Conservation (phyloP, 2,797 vertebrate species). For the Gephyroberyx darwinii region DNA sequence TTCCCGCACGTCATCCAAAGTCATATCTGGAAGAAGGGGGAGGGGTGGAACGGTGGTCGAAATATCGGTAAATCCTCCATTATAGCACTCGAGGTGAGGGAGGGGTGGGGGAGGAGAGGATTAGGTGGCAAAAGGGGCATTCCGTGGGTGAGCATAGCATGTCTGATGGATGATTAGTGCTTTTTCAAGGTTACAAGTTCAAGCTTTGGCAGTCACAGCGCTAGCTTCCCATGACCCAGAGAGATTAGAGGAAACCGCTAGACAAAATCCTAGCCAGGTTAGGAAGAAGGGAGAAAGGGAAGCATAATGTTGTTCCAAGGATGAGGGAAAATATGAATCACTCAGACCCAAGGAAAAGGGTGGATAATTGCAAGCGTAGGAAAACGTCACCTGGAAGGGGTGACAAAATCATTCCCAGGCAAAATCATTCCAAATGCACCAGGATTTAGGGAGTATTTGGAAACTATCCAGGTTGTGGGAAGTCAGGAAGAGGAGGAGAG, state of each 20-base stretch:
- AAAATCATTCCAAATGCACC: not conserved
- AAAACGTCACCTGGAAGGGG: conserved; percentile 23
- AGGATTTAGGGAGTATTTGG: conserved; percentile 9
- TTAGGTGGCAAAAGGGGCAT: conserved; percentile 38
- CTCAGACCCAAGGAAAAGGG: conserved; percentile 34
- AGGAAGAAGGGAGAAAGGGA: conserved; percentile 37
- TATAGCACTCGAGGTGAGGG: conserved; percentile 54
- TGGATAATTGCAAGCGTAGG: conserved; percentile 32
- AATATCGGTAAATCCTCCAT: conserved; percentile 82
- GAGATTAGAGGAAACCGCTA: conserved; percentile 44
- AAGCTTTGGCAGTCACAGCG: conserved; percentile 33
- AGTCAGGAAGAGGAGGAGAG: conserved; percentile 9
- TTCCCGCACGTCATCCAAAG: conserved; percentile 97
- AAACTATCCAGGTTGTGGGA: conserved; percentile 23
- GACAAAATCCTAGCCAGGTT: conserved; percentile 42
- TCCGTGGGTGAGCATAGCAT: conserved; percentile 8
- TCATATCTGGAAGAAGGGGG: conserved; percentile 96
- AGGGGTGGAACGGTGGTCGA: conserved; percentile 65
- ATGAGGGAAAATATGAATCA: conserved; percentile 31
- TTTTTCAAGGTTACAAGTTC: conserved; percentile 20
- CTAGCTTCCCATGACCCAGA: conserved; percentile 46
- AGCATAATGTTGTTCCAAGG: conserved; percentile 40
- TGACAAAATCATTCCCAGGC: conserved; percentile 21
- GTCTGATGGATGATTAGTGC: conserved; percentile 19
- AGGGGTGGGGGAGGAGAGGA: conserved; percentile 10